A percentile compares a stretch with the other conserved stretches of the same genome.
These are phyloP conservation scores for Marasmarcha lunaedactyla DNA, from an alignment of 2,888 invertebrate genomes.

Conservation along the genomic window DNA sequence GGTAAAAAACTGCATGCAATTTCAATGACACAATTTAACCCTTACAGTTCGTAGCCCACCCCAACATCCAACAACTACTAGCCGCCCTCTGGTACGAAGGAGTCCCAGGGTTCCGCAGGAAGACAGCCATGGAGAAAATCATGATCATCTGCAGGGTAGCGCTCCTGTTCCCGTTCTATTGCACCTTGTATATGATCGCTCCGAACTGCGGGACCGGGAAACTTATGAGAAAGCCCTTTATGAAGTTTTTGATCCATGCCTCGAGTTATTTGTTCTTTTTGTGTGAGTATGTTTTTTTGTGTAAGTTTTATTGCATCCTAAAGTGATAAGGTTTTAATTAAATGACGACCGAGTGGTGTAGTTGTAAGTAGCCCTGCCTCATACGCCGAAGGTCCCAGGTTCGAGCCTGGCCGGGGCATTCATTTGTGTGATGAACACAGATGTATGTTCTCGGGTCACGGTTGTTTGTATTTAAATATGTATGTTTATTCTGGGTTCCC, in stretches of 20 bases:
- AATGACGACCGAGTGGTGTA: too few species aligned
- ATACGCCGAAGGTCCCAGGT: too few species aligned
- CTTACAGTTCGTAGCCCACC: conserved; percentile 90
- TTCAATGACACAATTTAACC: too few species aligned
- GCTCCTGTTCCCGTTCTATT: conserved; percentile 88
- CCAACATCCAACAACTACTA: conserved; percentile 92
- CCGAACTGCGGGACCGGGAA: conserved; percentile 85
- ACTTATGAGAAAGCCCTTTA: conserved; percentile 92
- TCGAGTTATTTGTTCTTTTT: conserved; percentile 94
- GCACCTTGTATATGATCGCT: conserved; percentile 84
- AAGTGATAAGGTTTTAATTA: too few species aligned
- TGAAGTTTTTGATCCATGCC: conserved; percentile 96
- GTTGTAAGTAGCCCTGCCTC: too few species aligned
- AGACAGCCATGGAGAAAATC: conserved; percentile 78
- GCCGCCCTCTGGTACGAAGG: conserved; percentile 96
- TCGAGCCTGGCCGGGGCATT: too few species aligned
- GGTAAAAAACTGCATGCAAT: too few species aligned
- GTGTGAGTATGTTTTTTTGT: conserved; percentile 72
- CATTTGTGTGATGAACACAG: too few species aligned
- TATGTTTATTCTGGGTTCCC: too few species aligned
- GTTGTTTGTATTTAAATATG: too few species aligned
- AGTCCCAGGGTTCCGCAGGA: conserved; percentile 91
- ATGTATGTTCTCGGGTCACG: too few species aligned
- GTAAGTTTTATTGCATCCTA: neutral
- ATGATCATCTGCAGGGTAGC: conserved; percentile 82